Percentiles rank a stretch among this genome's conserved stretches.
Conservation (phyloP, 1,140 invertebrate species). For the Lithobius niger region DNA sequence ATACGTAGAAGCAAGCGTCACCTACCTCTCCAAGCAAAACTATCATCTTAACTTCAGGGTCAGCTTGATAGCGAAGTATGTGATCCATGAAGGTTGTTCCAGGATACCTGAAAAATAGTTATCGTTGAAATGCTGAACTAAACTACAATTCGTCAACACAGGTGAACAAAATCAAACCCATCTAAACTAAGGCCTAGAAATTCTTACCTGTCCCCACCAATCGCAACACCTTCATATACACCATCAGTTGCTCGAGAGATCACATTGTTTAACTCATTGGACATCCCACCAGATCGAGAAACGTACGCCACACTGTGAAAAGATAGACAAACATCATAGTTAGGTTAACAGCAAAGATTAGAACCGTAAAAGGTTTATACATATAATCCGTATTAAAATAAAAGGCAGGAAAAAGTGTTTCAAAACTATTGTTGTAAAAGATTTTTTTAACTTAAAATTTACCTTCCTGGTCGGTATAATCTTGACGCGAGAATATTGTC, state of each 20-base stretch:
- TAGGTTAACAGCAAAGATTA: background rate
- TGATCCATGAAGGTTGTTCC: constrained; percentile 98
- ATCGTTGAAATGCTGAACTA: background rate
- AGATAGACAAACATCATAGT: constrained; percentile 19
- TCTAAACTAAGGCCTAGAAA: background rate
- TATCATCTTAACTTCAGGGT: constrained; percentile 67
- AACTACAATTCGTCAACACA: too few relatives aligned
- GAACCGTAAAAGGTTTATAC: background rate
- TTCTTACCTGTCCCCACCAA: constrained; percentile 83
- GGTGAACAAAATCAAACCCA: too few relatives aligned
- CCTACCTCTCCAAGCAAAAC: constrained; percentile 80
- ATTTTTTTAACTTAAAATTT: constrained; percentile 9
- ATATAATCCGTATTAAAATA: background rate
- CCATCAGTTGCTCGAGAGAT: constrained; percentile 93
- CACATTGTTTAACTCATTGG: constrained; percentile 98
- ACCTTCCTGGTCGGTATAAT: constrained; percentile 79
- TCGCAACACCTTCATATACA: constrained; percentile 95
- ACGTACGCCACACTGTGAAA: constrained; percentile 92
- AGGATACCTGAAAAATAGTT: constrained; percentile 52
- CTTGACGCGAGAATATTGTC: constrained; percentile 98
- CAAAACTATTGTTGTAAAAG: too few relatives aligned
- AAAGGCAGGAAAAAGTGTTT: too few relatives aligned
- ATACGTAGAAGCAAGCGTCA: too few relatives aligned
- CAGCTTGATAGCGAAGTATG: constrained; percentile 65
- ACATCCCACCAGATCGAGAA: constrained; percentile 97